Percentiles rank a stretch among this genome's conserved stretches.
These are phyloP conservation scores for Dolichallabes microphthalmus DNA, from an alignment of 2,113 vertebrate species.

Conservation along the genomic window DNA sequence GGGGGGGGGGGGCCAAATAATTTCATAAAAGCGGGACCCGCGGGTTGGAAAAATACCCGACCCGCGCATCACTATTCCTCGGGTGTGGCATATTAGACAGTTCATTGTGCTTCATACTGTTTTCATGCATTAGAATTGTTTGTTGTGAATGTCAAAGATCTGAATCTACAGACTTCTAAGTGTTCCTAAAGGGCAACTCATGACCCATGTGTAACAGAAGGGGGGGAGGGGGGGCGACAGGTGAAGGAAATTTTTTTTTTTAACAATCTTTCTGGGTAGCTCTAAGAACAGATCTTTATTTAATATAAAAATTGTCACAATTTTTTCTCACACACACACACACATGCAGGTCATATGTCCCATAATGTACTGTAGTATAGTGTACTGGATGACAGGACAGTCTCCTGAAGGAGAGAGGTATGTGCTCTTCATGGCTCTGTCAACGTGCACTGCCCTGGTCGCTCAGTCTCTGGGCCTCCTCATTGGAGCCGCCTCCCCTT, in stretches of 20 bases:
- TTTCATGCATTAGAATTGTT: not conserved
- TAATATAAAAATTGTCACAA: not conserved
- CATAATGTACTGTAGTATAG: conserved; percentile 93
- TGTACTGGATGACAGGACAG: conserved; percentile 98
- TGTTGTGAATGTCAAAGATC: not conserved
- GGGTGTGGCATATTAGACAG: not conserved
- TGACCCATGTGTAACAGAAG: too few relatives aligned
- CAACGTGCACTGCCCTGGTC: conserved; percentile 88
- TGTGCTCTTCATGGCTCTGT: conserved; percentile 92
- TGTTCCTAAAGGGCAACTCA: too few relatives aligned
- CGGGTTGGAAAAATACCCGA: too few relatives aligned
- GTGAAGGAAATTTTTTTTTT: not conserved
- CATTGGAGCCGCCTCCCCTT: conserved; percentile 95
- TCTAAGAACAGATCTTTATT: not conserved
- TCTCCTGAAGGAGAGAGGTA: conserved; percentile 87
- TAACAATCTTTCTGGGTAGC: not conserved
- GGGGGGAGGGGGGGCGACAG: too few relatives aligned
- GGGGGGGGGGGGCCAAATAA: too few relatives aligned
- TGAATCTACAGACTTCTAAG: too few relatives aligned
- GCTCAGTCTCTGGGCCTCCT: conserved; percentile 94
- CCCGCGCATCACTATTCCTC: too few relatives aligned
- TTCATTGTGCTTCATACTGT: not conserved
- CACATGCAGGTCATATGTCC: conserved; percentile 85
- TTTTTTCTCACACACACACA: not conserved
- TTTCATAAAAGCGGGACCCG: too few relatives aligned